A percentile compares a stretch with the other conserved stretches of the same genome.
phyloP scores from a whole-genome alignment of 2,797 vertebrate species.

The Neostethus bicornis region DNA sequence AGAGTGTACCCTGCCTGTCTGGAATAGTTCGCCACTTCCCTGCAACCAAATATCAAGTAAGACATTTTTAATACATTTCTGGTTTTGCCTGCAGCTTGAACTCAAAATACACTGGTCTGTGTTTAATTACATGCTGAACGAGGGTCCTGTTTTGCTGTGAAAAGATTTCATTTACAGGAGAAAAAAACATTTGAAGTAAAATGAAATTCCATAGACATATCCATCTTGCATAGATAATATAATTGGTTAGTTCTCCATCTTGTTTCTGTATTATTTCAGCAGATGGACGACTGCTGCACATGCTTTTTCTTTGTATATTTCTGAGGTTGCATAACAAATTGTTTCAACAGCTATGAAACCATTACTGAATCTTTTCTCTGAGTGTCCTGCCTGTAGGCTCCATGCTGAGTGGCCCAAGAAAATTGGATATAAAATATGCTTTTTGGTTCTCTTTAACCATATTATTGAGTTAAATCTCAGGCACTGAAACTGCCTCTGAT shows the following conservation, averaged over 20 bases:
- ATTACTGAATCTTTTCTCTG: constrained; percentile 48
- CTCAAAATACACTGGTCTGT: too few species aligned
- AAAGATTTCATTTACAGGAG: too few species aligned
- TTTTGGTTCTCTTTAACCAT: constrained; percentile 44
- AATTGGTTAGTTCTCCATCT: background rate
- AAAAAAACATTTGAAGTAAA: background rate
- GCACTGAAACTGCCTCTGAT: constrained; percentile 29
- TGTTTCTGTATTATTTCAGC: constrained; percentile 17
- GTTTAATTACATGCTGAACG: too few species aligned
- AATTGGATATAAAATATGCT: constrained; percentile 60
- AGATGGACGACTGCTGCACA: constrained; percentile 4
- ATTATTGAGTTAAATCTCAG: constrained; percentile 43
- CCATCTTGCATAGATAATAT: background rate
- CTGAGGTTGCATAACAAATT: constrained; percentile 49
- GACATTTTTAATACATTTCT: too few species aligned
- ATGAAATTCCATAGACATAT: background rate
- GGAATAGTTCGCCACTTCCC: too few species aligned
- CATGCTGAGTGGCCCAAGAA: constrained; percentile 31
- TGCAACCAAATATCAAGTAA: too few species aligned
- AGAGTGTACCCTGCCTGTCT: too few species aligned
- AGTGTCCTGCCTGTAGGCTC: constrained; percentile 42
- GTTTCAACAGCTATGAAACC: constrained; percentile 46
- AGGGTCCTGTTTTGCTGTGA: too few species aligned
- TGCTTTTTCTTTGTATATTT: constrained; percentile 34
- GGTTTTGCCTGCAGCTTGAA: too few species aligned